These are phyloP conservation scores for Gymnoscelis rufifasciata DNA, from an alignment of 2,888 invertebrate genomes.

Conservation along the genomic window DNA sequence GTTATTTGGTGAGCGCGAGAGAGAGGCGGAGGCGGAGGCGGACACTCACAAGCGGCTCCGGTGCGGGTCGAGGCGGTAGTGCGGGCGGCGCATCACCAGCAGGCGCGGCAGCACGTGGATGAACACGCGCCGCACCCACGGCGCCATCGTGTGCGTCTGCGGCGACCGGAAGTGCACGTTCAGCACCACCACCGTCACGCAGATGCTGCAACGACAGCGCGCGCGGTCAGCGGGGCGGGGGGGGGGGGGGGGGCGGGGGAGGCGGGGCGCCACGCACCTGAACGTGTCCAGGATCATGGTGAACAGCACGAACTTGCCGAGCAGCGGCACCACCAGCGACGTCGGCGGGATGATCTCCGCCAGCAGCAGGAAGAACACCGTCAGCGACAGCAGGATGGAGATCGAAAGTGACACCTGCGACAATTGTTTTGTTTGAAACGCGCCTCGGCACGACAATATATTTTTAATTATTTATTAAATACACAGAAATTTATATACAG, in stretches of 20 bases:
- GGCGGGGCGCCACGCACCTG: conserved; percentile 80
- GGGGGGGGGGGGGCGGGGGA: neutral
- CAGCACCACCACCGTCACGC: conserved; percentile 96
- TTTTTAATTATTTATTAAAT: no score
- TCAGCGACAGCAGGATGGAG: conserved; percentile 95
- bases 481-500: no score
- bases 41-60: conserved; percentile 71
- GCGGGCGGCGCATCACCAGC: conserved; percentile 93
- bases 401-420: conserved; percentile 92
- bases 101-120: conserved; percentile 96
- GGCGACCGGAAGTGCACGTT: conserved; percentile 99
- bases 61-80: conserved; percentile 81
- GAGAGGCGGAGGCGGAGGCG: no score
- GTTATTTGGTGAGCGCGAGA: no score
- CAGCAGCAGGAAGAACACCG: conserved; percentile 96
- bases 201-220: conserved; percentile 82
- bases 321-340: conserved; percentile 93
- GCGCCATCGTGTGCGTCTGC: conserved; percentile 98
- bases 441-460: neutral
- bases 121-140: conserved; percentile 97
- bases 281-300: conserved; percentile 97
- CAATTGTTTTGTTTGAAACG: neutral
- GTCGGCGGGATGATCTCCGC: conserved; percentile 84
- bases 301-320: conserved; percentile 96
- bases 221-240: neutral